A percentile compares a stretch with the other conserved stretches of the same genome.
phyloP scores from a whole-genome alignment of 2,113 vertebrate species.

The Beaufortia kweichowensis region DNA sequence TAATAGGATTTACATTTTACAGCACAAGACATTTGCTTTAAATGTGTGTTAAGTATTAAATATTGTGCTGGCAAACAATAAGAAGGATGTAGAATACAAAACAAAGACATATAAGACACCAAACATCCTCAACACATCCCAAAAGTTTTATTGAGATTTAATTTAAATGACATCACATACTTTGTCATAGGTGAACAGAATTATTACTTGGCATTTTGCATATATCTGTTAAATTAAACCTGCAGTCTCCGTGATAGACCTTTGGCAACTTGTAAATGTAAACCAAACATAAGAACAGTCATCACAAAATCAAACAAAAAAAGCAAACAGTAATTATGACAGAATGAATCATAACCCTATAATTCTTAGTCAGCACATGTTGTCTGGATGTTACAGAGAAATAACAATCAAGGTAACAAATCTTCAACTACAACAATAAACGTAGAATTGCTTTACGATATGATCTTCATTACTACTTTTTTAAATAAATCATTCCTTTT shows the following conservation, averaged over 20 bases:
- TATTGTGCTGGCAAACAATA: no score
- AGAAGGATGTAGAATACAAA: neutral
- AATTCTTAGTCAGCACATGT: neutral
- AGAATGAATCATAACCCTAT: slow-evolving; percentile 14
- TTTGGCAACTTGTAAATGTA: slow-evolving; percentile 69
- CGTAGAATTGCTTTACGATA: slow-evolving; percentile 29
- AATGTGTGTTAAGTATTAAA: neutral
- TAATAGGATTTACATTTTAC: neutral
- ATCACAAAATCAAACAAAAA: slow-evolving; percentile 24
- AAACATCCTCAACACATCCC: slow-evolving; percentile 27
- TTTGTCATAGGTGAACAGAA: slow-evolving; percentile 45
- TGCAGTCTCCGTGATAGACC: slow-evolving; percentile 56
- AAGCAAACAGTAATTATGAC: neutral
- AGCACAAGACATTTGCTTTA: no score
- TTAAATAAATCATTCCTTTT: slow-evolving; percentile 16
- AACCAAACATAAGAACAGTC: slow-evolving; percentile 51
- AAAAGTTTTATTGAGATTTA: slow-evolving; percentile 67
- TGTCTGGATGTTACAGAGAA: neutral
- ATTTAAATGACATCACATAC: slow-evolving; percentile 53
- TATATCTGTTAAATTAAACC: slow-evolving; percentile 51
- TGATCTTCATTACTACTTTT: slow-evolving; percentile 18
- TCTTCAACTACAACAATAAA: slow-evolving; percentile 20
- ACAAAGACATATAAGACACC: neutral
- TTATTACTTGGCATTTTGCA: slow-evolving; percentile 56
- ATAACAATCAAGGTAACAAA: slow-evolving; percentile 14